Conservation (phyloP, 1,140 invertebrate species). For the Bradynema listronoti region DNA sequence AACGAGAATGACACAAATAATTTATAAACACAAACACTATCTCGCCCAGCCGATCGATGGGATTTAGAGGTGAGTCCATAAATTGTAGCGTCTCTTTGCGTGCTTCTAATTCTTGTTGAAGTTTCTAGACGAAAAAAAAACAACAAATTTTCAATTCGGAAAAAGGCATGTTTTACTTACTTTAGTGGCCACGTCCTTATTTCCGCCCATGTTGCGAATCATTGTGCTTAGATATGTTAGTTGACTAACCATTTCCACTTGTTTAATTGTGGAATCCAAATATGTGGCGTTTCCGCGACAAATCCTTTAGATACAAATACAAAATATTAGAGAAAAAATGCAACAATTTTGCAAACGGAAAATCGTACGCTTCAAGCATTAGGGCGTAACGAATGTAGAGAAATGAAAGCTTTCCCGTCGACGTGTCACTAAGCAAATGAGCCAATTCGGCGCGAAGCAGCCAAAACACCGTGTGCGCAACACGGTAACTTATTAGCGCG, state of each 20-base stretch:
- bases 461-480: conserved; percentile 95
- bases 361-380: conserved; percentile 88
- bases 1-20: conserved; percentile 57
- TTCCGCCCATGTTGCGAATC: conserved; percentile 32
- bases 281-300: conserved; percentile 83
- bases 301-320: too few species aligned
- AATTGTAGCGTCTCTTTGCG: conserved; percentile 60
- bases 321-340: too few species aligned
- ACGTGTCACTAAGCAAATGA: conserved; percentile 19
- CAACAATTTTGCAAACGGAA: too few species aligned
- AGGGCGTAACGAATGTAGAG: conserved; percentile 23
- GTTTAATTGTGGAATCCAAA: conserved; percentile 71
- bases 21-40: conserved; percentile 54
- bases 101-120: conserved; percentile 63
- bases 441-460: conserved; percentile 65
- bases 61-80: conserved; percentile 55
- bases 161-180: conserved; percentile 8
- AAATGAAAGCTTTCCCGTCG: neutral
- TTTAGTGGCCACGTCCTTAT: conserved; percentile 36
- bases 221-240: conserved; percentile 65
- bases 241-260: conserved; percentile 82
- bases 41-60: conserved; percentile 55
- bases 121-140: conserved; percentile 44
- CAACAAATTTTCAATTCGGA: conserved; percentile 47
- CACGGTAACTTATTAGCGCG: conserved; percentile 81